phyloP scores from a whole-genome alignment of 2,113 vertebrate species.

The Siniperca knerii region DNA sequence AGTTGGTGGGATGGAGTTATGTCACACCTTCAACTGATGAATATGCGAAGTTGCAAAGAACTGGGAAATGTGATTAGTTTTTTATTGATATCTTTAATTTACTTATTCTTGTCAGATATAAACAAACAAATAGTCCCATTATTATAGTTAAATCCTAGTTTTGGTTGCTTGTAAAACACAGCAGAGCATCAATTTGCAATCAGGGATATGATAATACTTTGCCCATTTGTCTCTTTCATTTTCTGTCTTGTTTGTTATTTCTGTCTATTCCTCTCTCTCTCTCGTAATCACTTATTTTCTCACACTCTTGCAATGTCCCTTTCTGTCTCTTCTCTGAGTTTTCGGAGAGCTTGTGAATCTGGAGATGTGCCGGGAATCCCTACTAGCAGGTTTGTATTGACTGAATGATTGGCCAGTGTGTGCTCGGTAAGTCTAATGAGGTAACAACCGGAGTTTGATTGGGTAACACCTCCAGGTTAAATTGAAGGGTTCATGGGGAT shows the following conservation, averaged over 20 bases:
- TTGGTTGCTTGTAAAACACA: background rate
- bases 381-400: slow-evolving; percentile 51
- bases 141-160: background rate
- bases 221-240: background rate
- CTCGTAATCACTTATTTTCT: background rate
- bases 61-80: background rate
- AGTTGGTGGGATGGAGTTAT: background rate
- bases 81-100: background rate
- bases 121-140: background rate
- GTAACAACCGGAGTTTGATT: slow-evolving; percentile 35
- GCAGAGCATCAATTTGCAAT: background rate
- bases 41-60: slow-evolving; percentile 1
- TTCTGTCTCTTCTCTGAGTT: slow-evolving; percentile 15
- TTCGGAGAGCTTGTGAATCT: slow-evolving; percentile 32
- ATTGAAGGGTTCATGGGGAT: slow-evolving; percentile 46
- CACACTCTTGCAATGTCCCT: slow-evolving; percentile 2
- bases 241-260: background rate
- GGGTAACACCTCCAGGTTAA: slow-evolving; percentile 35
- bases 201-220: background rate
- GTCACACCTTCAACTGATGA: slow-evolving; percentile 23
- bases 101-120: background rate
- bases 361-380: slow-evolving; percentile 47
- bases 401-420: slow-evolving; percentile 48
- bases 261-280: background rate
- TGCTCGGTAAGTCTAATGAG: slow-evolving; percentile 55